Percentiles rank a stretch among this genome's conserved stretches.
phyloP scores from a whole-genome alignment of 2,113 vertebrate genomes.

The Mirounga angustirostris region DNA sequence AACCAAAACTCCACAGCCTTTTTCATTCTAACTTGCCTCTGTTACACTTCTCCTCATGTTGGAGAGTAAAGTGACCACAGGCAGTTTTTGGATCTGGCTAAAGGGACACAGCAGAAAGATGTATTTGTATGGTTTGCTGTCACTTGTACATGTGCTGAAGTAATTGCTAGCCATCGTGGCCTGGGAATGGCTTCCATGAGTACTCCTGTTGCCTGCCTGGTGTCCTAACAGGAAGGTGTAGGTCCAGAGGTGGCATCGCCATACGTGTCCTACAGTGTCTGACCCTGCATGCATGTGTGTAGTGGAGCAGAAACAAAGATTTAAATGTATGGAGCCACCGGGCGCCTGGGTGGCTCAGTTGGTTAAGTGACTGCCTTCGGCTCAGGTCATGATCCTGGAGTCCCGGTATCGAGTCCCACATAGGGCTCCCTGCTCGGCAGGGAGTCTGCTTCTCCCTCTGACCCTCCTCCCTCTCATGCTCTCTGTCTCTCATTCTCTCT shows the following conservation, averaged over 20 bases:
- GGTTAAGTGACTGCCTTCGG: no score
- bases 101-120: background rate
- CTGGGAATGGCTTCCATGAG: background rate
- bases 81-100: background rate
- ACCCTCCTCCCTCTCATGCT: no score
- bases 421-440: no score
- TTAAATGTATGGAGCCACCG: background rate
- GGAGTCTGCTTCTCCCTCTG: no score
- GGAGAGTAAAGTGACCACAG: background rate
- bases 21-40: background rate
- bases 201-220: background rate
- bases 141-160: background rate
- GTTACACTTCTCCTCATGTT: background rate
- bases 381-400: no score
- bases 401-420: no score
- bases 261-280: background rate
- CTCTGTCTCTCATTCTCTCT: no score
- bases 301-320: background rate
- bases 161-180: background rate
- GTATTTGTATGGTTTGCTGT: background rate
- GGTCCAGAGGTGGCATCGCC: background rate
- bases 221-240: background rate
- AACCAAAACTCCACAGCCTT: background rate
- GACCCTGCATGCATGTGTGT: background rate
- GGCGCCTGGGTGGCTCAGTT: no score